Percentiles rank a stretch among this genome's conserved stretches.
Evolutionary conservation across 2,797 vertebrate genomes (phyloP).

Genomic region (Ficedula albicollis): DNA sequence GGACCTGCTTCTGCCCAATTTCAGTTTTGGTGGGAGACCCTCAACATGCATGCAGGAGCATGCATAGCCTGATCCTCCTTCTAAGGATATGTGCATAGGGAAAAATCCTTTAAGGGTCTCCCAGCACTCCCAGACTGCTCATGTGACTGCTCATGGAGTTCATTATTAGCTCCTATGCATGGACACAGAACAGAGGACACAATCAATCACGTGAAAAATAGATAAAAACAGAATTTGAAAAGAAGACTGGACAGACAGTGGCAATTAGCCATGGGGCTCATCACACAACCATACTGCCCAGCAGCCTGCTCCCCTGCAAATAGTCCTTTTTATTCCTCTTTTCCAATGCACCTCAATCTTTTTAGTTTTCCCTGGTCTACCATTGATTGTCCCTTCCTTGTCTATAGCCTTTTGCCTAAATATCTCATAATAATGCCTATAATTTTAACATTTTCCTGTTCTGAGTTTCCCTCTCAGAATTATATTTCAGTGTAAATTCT

Average conservation of each 20-base stretch:
- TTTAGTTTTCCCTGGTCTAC: not conserved
- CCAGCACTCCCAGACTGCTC: not conserved
- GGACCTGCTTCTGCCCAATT: not conserved
- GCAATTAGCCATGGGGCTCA: not conserved
- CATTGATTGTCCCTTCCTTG: not conserved
- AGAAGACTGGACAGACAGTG: not conserved
- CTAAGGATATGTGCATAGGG: not conserved
- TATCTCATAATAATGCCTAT: not conserved
- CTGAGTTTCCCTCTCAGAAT: not conserved
- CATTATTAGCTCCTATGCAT: not conserved
- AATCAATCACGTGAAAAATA: not conserved
- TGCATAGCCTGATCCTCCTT: not conserved
- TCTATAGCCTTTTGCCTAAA: not conserved
- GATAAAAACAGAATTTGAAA: not conserved
- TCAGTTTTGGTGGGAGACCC: not conserved
- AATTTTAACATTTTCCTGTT: not conserved
- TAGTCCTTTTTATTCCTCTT: not conserved
- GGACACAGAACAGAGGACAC: not conserved
- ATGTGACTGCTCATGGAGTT: not conserved
- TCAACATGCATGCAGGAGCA: rapidly evolving
- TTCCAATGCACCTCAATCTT: not conserved
- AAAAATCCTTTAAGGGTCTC: not conserved
- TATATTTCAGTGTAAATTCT: not conserved
- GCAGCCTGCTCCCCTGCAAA: not conserved
- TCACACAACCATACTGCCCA: not conserved